Evolutionary conservation across 2,888 invertebrate genomes (phyloP), one percentile per base, ranked within the genome.

Genomic region (Bedellia somnulentella): DNA sequence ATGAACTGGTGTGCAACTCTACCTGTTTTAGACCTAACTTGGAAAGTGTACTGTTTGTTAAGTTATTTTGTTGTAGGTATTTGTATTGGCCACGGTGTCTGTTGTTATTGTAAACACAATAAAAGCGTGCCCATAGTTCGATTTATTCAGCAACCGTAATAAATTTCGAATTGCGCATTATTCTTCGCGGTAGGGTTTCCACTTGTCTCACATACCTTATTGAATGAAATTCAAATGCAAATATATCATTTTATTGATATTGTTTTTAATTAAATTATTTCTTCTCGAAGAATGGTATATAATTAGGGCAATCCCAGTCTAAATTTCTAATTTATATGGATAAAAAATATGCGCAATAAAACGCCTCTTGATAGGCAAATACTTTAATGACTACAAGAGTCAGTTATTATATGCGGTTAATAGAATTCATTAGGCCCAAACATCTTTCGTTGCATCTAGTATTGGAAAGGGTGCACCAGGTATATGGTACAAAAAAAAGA

Each of bases 401-500:
- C n/a, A n/a, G n/a, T n/a, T n/a, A n/a, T n/a, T n/a, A n/a, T n/a
- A n/a, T n/a, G 21, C 21, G 21, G 21, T 21, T 10, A 21, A 21
- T 21, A 21, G n/a, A 21, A 21, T 3, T 21, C 21, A 21, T 21
- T 21, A 21, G 21, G n/a, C 8, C 21, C n/a, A n/a, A n/a, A n/a
- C n/a, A n/a, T n/a, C n/a, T n/a, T n/a, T n/a, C n/a, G n/a, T n/a
- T 21, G 8, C 21, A n/a, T 21, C 21, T 21, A 2, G 15, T 4
- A 41, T 49, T 52, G 47, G 38, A 47, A 46, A 45, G 46, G 45
- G 44, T 48, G 44, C 50, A 55, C 59, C 73, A 71, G 73, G 71
- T 70, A 71, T 45, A 42, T 45, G 42, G 44, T 46, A 51, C 61
- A 67, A 67, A 67, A 63, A 45, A 45, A 46, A 49, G 11, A n/a